Evolutionary conservation across 2,888 invertebrate genomes (phyloP).

Genomic region (Dexiosoma caninum): DNA sequence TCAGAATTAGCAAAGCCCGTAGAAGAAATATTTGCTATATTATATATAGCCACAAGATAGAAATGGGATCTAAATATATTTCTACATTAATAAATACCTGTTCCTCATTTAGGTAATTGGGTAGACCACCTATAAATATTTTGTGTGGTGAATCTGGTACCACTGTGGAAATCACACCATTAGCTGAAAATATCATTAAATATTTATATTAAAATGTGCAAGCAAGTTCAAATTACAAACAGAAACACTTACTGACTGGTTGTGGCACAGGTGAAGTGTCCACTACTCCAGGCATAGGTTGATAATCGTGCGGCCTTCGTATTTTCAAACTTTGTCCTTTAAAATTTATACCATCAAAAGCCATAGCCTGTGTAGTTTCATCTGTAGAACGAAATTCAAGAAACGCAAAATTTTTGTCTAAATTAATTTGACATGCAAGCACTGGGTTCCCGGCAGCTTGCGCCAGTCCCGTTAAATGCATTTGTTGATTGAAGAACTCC

Average conservation of each 20-base stretch:
- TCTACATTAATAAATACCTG: conserved; percentile 84
- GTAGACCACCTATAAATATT: conserved; percentile 98
- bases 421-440: conserved; percentile 97
- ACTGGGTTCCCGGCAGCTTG: conserved; percentile 99
- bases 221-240: too few relatives aligned
- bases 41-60: background rate
- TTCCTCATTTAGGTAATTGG: conserved; percentile 98
- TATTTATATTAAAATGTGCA: too few relatives aligned
- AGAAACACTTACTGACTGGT: conserved; percentile 81
- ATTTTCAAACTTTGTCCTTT: conserved; percentile 99
- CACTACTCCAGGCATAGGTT: conserved; percentile 97
- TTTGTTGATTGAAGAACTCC: conserved; percentile 99
- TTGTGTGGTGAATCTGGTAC: conserved; percentile 98
- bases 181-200: conserved; percentile 51
- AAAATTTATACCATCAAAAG: conserved; percentile 99
- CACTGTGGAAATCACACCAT: conserved; percentile 91
- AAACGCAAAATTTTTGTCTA: conserved; percentile 99
- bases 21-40: background rate
- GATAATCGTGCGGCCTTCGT: conserved; percentile 97
- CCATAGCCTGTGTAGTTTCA: conserved; percentile 99
- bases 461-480: conserved; percentile 97
- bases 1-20: too few relatives aligned
- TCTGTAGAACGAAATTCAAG: conserved; percentile 97
- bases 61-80: background rate
- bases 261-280: conserved; percentile 92